Conservation (phyloP, 2,888 invertebrate species). For the Lamellibrachia satsuma region DNA sequence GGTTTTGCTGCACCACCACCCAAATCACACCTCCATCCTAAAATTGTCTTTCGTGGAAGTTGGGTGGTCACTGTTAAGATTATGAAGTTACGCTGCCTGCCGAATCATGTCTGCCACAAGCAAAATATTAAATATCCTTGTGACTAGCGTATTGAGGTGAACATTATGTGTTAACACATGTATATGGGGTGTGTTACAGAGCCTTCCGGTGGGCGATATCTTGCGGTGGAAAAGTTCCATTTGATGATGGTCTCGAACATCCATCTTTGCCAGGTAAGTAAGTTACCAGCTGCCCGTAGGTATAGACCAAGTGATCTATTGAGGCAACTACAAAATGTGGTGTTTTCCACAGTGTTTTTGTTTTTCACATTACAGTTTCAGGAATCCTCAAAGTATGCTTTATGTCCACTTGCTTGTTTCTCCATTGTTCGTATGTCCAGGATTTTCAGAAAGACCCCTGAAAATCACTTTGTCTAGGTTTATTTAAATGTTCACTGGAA, state of each 20-base stretch:
- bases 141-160: no score
- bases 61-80: no score
- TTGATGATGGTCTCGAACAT: slow-evolving; percentile 72
- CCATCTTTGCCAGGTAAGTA: slow-evolving; percentile 71
- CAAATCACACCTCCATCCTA: no score
- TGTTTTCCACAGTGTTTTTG: not conserved
- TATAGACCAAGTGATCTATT: not conserved
- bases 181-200: slow-evolving; percentile 55
- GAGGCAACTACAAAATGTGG: not conserved
- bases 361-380: not conserved
- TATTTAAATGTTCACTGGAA: not conserved
- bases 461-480: not conserved
- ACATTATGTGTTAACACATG: not conserved
- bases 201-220: slow-evolving; percentile 74
- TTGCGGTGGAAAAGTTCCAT: slow-evolving; percentile 66
- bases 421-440: not conserved
- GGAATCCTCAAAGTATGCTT: not conserved
- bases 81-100: no score
- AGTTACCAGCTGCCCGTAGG: not conserved
- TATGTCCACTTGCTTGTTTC: not conserved
- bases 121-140: no score
- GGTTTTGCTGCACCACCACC: no score
- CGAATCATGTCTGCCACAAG: no score
- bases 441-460: not conserved
- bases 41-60: no score